Evolutionary conservation across 2,888 invertebrate species (phyloP).

Genomic region (Cephus spinipes): DNA sequence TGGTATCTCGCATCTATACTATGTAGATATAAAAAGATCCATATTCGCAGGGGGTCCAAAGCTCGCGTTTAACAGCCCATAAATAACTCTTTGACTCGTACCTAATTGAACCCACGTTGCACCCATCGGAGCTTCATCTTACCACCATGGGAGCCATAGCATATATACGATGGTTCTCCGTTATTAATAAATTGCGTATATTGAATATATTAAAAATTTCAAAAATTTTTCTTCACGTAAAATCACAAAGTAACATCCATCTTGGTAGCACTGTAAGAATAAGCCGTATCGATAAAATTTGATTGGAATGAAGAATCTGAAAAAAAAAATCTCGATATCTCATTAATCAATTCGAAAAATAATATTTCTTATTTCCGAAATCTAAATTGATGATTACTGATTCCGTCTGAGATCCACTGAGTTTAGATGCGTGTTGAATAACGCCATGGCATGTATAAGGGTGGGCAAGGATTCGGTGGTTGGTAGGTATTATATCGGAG

Average conservation of each 20-base stretch:
- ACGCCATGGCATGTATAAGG: conserved; percentile 8
- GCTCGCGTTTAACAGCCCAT: conserved; percentile 48
- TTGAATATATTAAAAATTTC: not conserved
- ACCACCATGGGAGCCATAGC: conserved; percentile 6
- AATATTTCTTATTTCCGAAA: not conserved
- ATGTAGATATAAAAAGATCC: conserved; percentile 17
- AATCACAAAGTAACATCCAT: not conserved
- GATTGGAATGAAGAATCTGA: not conserved
- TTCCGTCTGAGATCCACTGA: conserved; percentile 35
- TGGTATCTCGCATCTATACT: not conserved
- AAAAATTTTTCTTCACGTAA: not conserved
- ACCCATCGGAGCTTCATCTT: conserved; percentile 23
- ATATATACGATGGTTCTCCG: not conserved
- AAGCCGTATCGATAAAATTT: not conserved
- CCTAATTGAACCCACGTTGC: conserved; percentile 51
- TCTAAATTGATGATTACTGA: not conserved
- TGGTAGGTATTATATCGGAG: conserved; percentile 59
- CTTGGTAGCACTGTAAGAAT: not conserved
- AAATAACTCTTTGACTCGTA: conserved; percentile 53
- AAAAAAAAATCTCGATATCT: not conserved
- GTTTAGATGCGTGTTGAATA: conserved; percentile 31
- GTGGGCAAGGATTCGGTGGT: conserved; percentile 51
- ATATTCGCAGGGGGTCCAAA: conserved; percentile 50
- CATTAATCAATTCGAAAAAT: not conserved
- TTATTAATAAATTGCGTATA: not conserved